These are phyloP conservation scores for Hyla sarda DNA, from an alignment of 2,113 vertebrate genomes.

Conservation along the genomic window DNA sequence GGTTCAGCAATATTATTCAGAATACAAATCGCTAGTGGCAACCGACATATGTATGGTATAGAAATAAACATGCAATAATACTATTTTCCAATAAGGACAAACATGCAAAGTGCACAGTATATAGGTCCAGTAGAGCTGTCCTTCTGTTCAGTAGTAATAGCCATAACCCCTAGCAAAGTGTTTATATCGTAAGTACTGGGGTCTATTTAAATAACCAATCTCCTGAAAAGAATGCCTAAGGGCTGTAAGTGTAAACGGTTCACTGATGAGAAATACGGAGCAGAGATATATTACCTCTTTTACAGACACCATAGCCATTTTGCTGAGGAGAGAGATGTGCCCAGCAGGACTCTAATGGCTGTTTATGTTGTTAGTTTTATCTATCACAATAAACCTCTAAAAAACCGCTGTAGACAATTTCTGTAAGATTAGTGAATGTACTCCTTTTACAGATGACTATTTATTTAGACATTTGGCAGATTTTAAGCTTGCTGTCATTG, in stretches of 20 bases:
- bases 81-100: neutral
- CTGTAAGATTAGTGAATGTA: neutral
- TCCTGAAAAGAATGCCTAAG: constrained; percentile 40
- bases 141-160: constrained; percentile 30
- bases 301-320: constrained; percentile 36
- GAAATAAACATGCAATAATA: neutral
- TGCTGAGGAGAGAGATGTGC: constrained; percentile 38
- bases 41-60: neutral
- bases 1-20: neutral
- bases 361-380: constrained; percentile 52
- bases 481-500: neutral
- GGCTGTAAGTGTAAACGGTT: constrained; percentile 37
- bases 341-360: constrained; percentile 52
- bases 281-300: constrained; percentile 50
- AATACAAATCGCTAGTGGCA: neutral
- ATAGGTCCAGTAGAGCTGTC: neutral
- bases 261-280: constrained; percentile 33
- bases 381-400: constrained; percentile 43
- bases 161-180: neutral
- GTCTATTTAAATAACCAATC: constrained; percentile 35
- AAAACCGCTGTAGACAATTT: constrained; percentile 9
- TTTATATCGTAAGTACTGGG: constrained; percentile 17
- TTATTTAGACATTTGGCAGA: constrained; percentile 7
- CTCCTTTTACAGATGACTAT: constrained; percentile 3
- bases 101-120: neutral